These are phyloP conservation scores for Hoplodrina blanda DNA, from an alignment of 2,888 invertebrate genomes.

Conservation along the genomic window DNA sequence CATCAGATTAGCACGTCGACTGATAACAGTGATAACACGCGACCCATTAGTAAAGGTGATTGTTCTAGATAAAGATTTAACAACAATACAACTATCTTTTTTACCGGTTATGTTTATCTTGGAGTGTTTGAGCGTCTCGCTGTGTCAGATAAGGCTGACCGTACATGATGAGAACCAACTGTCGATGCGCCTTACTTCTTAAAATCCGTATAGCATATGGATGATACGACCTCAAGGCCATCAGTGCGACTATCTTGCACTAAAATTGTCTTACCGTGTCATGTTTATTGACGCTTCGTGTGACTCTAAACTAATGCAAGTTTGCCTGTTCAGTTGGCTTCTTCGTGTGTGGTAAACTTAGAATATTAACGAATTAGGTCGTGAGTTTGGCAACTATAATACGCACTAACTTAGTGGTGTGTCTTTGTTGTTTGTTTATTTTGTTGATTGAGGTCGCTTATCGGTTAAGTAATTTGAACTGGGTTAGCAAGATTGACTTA, in stretches of 20 bases:
- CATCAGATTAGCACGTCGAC: constrained; percentile 38
- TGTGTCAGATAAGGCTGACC: constrained; percentile 36
- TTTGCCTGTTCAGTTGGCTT: not conserved
- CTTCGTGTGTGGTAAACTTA: constrained; percentile 2
- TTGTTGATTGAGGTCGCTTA: constrained; percentile 44
- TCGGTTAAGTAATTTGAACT: constrained; percentile 50
- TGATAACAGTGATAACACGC: constrained; percentile 66
- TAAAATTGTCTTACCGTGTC: not conserved
- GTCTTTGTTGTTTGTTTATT: constrained; percentile 48
- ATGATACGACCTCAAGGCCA: constrained; percentile 10
- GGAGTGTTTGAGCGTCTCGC: constrained; percentile 45
- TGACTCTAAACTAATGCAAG: not conserved
- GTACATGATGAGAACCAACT: constrained; percentile 1
- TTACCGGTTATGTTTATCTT: constrained; percentile 62
- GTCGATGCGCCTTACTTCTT: constrained; percentile 3
- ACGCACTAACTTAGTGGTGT: constrained; percentile 9
- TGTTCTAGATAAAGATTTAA: constrained; percentile 66
- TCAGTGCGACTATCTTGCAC: not conserved
- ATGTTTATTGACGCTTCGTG: not conserved
- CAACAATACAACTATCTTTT: constrained; percentile 55
- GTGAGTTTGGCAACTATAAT: constrained; percentile 20
- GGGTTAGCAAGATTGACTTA: constrained; percentile 24
- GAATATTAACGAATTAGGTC: constrained; percentile 39
- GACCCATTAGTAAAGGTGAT: constrained; percentile 72
- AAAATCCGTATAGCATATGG: not conserved